These are phyloP conservation scores for Clarias pachynema DNA, from an alignment of 2,797 vertebrate genomes.

Conservation along the genomic window DNA sequence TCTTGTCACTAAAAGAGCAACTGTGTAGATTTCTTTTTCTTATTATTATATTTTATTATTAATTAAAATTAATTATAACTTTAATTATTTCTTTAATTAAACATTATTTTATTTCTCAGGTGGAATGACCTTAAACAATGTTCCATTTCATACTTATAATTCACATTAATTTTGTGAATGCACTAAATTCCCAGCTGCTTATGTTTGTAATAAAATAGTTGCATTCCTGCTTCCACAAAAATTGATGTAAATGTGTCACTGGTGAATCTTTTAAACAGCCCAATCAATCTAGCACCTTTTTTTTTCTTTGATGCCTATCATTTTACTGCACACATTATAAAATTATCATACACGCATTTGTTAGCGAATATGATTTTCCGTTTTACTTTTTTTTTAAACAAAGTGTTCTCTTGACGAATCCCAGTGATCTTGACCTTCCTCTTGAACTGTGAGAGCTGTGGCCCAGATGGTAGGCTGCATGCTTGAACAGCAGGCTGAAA, in stretches of 20 bases:
- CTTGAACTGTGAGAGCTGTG: conserved; percentile 89
- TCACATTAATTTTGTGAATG: not conserved
- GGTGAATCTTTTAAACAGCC: not conserved
- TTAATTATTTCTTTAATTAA: not conserved
- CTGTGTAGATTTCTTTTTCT: not conserved
- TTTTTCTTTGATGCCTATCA: not conserved
- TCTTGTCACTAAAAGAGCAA: not conserved
- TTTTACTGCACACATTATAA: conserved; percentile 5
- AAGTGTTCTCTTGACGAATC: conserved; percentile 64
- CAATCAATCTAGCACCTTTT: not conserved
- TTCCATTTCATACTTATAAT: not conserved
- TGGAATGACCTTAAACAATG: not conserved
- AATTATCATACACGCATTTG: conserved; percentile 33
- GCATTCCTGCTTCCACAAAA: not conserved
- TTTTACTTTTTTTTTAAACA: conserved; percentile 27
- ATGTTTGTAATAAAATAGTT: not conserved
- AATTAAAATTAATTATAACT: not conserved
- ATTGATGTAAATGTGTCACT: not conserved
- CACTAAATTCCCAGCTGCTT: not conserved
- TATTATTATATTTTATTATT: not conserved
- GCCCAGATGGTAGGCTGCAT: conserved; percentile 98
- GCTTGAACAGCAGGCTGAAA: conserved; percentile 95
- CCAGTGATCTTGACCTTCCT: conserved; percentile 92
- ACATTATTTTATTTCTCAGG: not conserved
- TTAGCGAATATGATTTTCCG: conserved; percentile 13